Evolutionary conservation across 35 echinoderm and acorn worm genomes (phyloP), one percentile per base, ranked within the genome.

Genomic region (Hemicentrotus pulcherrimus): DNA sequence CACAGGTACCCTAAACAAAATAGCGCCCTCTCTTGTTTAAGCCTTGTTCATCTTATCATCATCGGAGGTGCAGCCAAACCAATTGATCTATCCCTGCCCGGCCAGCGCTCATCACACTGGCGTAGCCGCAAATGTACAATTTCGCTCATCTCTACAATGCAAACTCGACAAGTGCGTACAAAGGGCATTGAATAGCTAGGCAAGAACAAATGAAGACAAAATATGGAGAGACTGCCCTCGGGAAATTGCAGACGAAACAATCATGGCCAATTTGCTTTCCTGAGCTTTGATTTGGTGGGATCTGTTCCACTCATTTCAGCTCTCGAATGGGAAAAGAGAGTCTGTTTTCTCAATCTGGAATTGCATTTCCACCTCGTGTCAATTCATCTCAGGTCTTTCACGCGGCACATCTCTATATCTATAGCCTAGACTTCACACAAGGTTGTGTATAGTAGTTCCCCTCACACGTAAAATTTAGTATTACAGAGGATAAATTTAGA

Each of bases 191-290:
- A 78, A 78, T 78, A 22, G n/a, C n/a, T 78, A 78, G 65, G 65
- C 28, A 78, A 78, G 65, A 78, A 78, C 65, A 78, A 78, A 78
- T 78, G 65, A 78, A 78, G 22, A 78, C n/a, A 78, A 78, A 78
- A 28, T n/a, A 22, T n/a, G 65, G 65, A 24, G 35, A 41, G 65
- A 78, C 65, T 78, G 65, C 65, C 65, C 65, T 78, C 65, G 65
- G 65, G 65, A 22, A n/a, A 78, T 78, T 5, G 65, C 88, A 90
- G 88, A 90, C 88, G 46, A 90, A 45, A 90, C 88, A 45, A 90
- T 90, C 88, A 90, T 33, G 32, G 88, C 46, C 88, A 90, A 90
- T 90, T 90, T 90, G 88, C 32, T 15, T 90, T 78, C 28, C 88
- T 19, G 32, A 46, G 31, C 32, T 90, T 90, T 90, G 88, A 90